These are phyloP conservation scores for Atherinomorus stipes DNA, from an alignment of 2,113 vertebrate species.

Conservation along the genomic window DNA sequence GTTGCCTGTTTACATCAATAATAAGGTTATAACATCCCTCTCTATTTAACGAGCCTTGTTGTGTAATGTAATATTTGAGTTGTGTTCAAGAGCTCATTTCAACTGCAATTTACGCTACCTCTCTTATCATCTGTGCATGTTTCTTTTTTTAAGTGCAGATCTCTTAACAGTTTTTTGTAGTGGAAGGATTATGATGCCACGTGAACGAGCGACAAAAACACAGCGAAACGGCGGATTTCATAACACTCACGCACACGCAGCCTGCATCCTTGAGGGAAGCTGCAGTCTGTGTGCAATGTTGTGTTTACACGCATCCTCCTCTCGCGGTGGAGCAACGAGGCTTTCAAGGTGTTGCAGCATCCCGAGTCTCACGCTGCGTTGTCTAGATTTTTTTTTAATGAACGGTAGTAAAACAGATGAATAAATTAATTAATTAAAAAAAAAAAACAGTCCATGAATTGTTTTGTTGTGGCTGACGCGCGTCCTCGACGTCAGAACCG, in stretches of 20 bases:
- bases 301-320: conserved; percentile 41
- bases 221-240: conserved; percentile 50
- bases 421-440: background rate
- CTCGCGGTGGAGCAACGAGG: conserved; percentile 3
- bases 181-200: conserved; percentile 48
- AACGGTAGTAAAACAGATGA: background rate
- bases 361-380: background rate
- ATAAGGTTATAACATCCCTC: background rate
- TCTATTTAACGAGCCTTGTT: conserved; percentile 20
- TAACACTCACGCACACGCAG: conserved; percentile 50
- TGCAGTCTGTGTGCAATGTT: conserved; percentile 32
- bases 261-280: conserved; percentile 28
- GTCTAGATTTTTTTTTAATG: background rate
- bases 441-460: background rate
- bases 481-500: conserved; percentile 25
- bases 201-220: conserved; percentile 69
- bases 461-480: conserved; percentile 18
- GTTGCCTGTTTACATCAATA: background rate
- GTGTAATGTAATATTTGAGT: conserved; percentile 32
- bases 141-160: conserved; percentile 28
- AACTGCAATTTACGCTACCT: background rate
- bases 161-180: conserved; percentile 22
- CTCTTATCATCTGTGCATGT: background rate
- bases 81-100: conserved; percentile 18
- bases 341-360: background rate